These are phyloP conservation scores for Rhinoderma darwinii DNA, from an alignment of 2,113 vertebrate genomes.

Conservation along the genomic window DNA sequence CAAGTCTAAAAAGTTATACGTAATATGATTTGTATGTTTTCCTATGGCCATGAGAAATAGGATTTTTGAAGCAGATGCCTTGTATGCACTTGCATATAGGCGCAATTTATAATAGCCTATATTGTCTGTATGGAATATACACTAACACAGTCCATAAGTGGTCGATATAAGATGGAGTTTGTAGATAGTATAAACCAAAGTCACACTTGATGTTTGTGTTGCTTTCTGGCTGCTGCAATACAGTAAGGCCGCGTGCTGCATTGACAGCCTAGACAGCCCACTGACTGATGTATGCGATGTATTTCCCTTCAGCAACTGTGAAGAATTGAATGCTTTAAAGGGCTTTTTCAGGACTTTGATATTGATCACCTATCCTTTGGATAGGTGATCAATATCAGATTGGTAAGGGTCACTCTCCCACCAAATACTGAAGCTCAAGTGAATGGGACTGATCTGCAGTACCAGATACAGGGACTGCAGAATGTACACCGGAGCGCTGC, in stretches of 20 bases:
- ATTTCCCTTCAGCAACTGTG: too few relatives aligned
- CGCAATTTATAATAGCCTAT: neutral
- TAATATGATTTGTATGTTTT: neutral
- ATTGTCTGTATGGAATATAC: neutral
- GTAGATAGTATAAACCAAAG: neutral
- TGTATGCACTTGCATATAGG: neutral
- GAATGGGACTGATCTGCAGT: too few relatives aligned
- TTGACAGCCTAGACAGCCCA: too few relatives aligned
- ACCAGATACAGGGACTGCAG: too few relatives aligned
- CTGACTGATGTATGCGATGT: too few relatives aligned
- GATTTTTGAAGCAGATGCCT: neutral
- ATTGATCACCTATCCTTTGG: too few relatives aligned
- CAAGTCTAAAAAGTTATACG: constrained; percentile 47
- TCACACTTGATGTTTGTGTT: neutral
- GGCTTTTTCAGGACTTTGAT: too few relatives aligned
- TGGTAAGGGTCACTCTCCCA: too few relatives aligned
- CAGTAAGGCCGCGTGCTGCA: neutral
- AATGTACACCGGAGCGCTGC: too few relatives aligned
- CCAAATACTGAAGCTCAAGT: too few relatives aligned
- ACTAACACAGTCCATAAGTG: neutral
- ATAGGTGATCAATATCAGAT: too few relatives aligned
- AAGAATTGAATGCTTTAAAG: too few relatives aligned
- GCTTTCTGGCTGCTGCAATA: neutral
- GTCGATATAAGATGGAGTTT: neutral
- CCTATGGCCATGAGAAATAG: neutral